phyloP scores from a whole-genome alignment of 1,140 invertebrate genomes.

The Drosophila leontia region DNA sequence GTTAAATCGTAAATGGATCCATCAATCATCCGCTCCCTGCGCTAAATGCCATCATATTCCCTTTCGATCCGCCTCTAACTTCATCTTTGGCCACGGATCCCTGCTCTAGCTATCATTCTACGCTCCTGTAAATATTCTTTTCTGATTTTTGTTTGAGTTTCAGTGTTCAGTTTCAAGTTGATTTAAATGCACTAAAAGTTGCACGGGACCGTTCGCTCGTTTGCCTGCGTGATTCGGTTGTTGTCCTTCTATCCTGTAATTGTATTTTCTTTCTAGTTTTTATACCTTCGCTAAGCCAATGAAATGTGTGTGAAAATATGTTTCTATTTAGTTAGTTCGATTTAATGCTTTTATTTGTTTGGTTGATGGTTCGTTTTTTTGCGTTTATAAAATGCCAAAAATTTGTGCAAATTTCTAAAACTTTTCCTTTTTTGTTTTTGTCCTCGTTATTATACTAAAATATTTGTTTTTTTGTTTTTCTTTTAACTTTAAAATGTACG shows the following conservation, averaged over 20 bases:
- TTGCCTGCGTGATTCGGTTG: slow-evolving; percentile 44
- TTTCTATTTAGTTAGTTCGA: slow-evolving; percentile 55
- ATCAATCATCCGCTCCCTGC: slow-evolving; percentile 12
- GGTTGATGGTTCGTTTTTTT: slow-evolving; percentile 41
- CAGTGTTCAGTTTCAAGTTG: slow-evolving; percentile 31
- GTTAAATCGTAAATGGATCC: slow-evolving; percentile 50
- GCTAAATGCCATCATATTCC: slow-evolving; percentile 26
- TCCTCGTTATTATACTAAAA: slow-evolving; percentile 67
- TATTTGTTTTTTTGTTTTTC: slow-evolving; percentile 53
- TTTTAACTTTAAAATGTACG: slow-evolving; percentile 75
- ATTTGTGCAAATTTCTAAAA: slow-evolving; percentile 83
- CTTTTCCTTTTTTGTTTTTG: slow-evolving; percentile 34
- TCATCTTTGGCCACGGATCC: slow-evolving; percentile 74
- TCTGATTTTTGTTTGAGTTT: slow-evolving; percentile 17
- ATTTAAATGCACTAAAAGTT: slow-evolving; percentile 82
- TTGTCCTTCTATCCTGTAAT: slow-evolving; percentile 37
- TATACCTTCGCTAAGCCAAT: slow-evolving; percentile 78
- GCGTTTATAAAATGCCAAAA: slow-evolving; percentile 80
- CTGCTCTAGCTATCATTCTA: slow-evolving; percentile 23
- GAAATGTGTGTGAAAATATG: slow-evolving; percentile 74
- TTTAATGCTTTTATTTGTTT: slow-evolving; percentile 54
- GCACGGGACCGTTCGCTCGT: slow-evolving; percentile 66
- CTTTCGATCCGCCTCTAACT: slow-evolving; percentile 51
- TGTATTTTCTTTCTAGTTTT: slow-evolving; percentile 19
- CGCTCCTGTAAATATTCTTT: slow-evolving; percentile 70